These are phyloP conservation scores for Littorina saxatilis DNA, from an alignment of 1,140 invertebrate species.

Conservation along the genomic window DNA sequence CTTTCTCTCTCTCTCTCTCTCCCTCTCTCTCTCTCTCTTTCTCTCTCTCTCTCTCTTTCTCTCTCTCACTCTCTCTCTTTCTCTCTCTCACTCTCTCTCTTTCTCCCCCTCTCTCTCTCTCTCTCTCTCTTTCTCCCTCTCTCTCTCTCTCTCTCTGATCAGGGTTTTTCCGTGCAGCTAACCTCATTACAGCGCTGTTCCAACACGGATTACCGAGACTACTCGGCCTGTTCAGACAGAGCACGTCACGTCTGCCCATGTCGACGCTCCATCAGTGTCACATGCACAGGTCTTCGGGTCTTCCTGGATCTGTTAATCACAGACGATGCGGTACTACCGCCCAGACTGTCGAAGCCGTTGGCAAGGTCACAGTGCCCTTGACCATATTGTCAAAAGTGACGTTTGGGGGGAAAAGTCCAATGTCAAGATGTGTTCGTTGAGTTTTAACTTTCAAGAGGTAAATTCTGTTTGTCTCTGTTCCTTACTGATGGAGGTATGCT, in stretches of 20 bases:
- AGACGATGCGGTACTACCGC: too few relatives aligned
- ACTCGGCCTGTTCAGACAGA: background rate
- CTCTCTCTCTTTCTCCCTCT: slow-evolving; percentile 32
- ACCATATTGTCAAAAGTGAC: too few relatives aligned
- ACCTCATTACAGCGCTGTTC: background rate
- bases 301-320: too few relatives aligned
- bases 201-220: too few relatives aligned
- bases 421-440: too few relatives aligned
- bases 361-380: too few relatives aligned
- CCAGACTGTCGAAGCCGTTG: too few relatives aligned
- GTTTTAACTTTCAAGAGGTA: too few relatives aligned
- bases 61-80: background rate
- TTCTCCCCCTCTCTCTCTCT: slow-evolving; percentile 29
- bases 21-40: background rate
- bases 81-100: slow-evolving; percentile 21
- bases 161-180: background rate
- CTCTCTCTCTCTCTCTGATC: slow-evolving; percentile 24
- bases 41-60: slow-evolving; percentile 19
- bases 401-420: too few relatives aligned
- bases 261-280: background rate
- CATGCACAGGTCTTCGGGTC: too few relatives aligned
- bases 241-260: background rate
- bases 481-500: too few relatives aligned
- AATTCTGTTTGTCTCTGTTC: too few relatives aligned
- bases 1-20: slow-evolving; percentile 13